Percentiles rank a stretch among this genome's conserved stretches.
phyloP scores from a whole-genome alignment of 1,140 invertebrate genomes.

The Zeugodacus cucurbitae region DNA sequence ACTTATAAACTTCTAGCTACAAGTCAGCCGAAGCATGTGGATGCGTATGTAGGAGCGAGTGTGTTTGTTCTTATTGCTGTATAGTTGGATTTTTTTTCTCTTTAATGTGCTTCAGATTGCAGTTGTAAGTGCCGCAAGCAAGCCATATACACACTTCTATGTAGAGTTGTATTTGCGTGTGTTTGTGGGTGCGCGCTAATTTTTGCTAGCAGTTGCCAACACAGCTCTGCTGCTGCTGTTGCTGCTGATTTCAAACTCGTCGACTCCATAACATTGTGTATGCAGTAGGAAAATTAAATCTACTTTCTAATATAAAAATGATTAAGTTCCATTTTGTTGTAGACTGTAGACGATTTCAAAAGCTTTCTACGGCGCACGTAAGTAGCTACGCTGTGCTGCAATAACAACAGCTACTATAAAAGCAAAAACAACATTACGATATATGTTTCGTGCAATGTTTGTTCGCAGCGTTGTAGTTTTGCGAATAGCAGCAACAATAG shows the following conservation, averaged over 20 bases:
- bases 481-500: background rate
- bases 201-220: background rate
- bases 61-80: background rate
- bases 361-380: background rate
- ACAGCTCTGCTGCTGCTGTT: background rate
- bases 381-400: background rate
- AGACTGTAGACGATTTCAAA: slow-evolving; percentile 25
- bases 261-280: background rate
- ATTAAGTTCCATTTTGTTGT: slow-evolving; percentile 30
- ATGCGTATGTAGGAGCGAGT: background rate
- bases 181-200: background rate
- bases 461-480: background rate
- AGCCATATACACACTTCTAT: too few relatives aligned
- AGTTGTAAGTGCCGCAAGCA: too few relatives aligned
- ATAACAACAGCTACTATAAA: background rate
- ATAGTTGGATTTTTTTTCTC: too few relatives aligned
- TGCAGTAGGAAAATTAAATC: slow-evolving; percentile 29
- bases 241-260: background rate
- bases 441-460: background rate
- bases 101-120: too few relatives aligned
- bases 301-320: slow-evolving; percentile 35
- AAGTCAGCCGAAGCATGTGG: background rate
- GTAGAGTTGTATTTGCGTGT: background rate
- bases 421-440: background rate
- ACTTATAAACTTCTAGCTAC: background rate